Evolutionary conservation across 2,888 invertebrate genomes (phyloP), one percentile per base, ranked within the genome.

Genomic region (Conchocele bisecta): DNA sequence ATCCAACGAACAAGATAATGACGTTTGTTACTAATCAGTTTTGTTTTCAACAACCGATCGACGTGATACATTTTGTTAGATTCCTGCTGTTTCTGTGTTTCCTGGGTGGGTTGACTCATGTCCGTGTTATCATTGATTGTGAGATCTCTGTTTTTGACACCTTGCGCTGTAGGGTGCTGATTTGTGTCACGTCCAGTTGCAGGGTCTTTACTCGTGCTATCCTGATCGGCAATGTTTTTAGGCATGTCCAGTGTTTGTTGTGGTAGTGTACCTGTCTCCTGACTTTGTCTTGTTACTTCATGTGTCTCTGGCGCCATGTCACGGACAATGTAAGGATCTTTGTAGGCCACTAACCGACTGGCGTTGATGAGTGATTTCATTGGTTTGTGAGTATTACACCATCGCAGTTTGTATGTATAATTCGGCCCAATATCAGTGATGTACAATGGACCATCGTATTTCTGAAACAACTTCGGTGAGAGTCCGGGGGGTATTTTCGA

Each of bases 311-410:
- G 29, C 5, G 48, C 29, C 7, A 48, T 7, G 28, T 48, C 48
- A 9, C 28, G 28, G n/a, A 48, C 31, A 3, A 48, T 26, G 28
- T 48, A 35, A 35, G 64, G 64, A 29, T 46, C 50, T 37, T 44
- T 28, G 28, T 74, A 74, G 2, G 3, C 17, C 6, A 58, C 57
- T n/a, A 74, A 31, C 11, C 73, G 13, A 6, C 33, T 48, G 11
- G 73, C 69, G 44, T 74, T 63, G 17, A 68, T 46, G n/a, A 57
- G 39, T 11, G 58, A 53, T 41, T 68, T 68, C 1, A 68, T 7
- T 20, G 22, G 26, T 11, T 48, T 64, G 26, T 60, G 44, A 13
- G 39, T 48, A 35, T 24, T 5, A 42, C 61, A 66, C 2, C 44
- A 15, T 33, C 56, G 24, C 26, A 72, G 31, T 44, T 60, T 66